phyloP scores from a whole-genome alignment of 2,888 invertebrate genomes.

The Protodeltote pygarga region DNA sequence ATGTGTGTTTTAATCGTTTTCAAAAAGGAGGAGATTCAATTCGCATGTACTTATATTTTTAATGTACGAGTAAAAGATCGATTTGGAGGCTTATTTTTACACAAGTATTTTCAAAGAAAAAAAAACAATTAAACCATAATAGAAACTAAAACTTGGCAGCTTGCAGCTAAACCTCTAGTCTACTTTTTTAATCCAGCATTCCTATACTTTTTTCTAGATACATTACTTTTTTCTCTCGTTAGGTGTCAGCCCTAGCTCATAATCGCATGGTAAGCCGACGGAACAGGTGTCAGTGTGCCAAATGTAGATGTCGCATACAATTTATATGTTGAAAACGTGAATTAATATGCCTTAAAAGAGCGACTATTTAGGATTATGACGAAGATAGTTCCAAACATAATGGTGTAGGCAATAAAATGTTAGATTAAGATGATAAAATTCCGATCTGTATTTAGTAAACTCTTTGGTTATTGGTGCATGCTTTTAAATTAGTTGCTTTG shows the following conservation, averaged over 20 bases:
- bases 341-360: conserved; percentile 42
- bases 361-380: conserved; percentile 41
- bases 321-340: conserved; percentile 45
- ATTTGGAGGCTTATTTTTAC: too few species aligned
- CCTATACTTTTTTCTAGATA: not conserved
- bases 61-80: too few species aligned
- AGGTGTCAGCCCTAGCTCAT: conserved; percentile 37
- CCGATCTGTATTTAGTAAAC: conserved; percentile 29
- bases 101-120: too few species aligned
- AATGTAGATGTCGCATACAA: conserved; percentile 45
- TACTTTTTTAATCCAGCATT: too few species aligned
- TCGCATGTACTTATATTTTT: too few species aligned
- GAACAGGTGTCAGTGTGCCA: conserved; percentile 46
- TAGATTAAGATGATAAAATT: conserved; percentile 41
- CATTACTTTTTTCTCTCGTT: not conserved
- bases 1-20: too few species aligned
- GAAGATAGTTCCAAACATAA: conserved; percentile 24
- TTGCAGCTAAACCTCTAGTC: too few species aligned
- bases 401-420: conserved; percentile 38
- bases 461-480: too few species aligned
- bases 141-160: too few species aligned
- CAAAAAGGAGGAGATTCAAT: too few species aligned
- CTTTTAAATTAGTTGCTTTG: conserved; percentile 36
- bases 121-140: too few species aligned
- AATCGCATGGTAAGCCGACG: conserved; percentile 46